Percentiles rank a stretch among this genome's conserved stretches.
These are phyloP conservation scores for Chiroxiphia lanceolata DNA, from an alignment of 2,797 vertebrate genomes.

Conservation along the genomic window DNA sequence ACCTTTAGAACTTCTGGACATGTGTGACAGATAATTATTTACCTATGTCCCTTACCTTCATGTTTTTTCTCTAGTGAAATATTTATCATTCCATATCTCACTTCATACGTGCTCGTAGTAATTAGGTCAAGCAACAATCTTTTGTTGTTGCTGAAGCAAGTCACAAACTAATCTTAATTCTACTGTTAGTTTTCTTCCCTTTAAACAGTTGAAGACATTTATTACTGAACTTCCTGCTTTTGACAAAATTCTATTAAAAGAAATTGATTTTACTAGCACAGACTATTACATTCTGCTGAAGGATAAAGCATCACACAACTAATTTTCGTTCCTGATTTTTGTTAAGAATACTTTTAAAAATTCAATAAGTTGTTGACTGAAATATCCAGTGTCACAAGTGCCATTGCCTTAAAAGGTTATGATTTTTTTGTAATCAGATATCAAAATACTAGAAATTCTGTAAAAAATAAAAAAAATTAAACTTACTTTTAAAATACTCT, in stretches of 20 bases:
- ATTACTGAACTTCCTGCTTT: conserved; percentile 40
- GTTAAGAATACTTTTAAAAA: not conserved
- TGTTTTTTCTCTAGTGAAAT: not conserved
- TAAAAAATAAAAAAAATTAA: not conserved
- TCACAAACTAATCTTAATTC: not conserved
- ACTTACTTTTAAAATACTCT: conserved; percentile 6
- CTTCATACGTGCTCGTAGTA: not conserved
- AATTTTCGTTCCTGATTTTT: not conserved
- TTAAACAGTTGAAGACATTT: conserved; percentile 6
- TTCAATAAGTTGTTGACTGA: conserved; percentile 6
- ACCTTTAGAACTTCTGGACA: not conserved
- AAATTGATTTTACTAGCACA: conserved; percentile 44
- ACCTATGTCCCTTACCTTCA: not conserved
- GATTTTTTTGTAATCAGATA: not conserved
- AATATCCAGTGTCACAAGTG: not conserved
- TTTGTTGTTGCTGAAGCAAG: not conserved
- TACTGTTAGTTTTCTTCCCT: not conserved
- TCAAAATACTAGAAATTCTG: not conserved
- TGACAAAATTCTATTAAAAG: conserved; percentile 37
- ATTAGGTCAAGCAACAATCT: not conserved
- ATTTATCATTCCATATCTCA: not conserved
- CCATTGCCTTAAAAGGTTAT: not conserved
- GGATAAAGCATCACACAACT: not conserved
- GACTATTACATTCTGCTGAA: conserved; percentile 14
- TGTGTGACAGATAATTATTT: not conserved